Evolutionary conservation across 2,888 invertebrate genomes (phyloP), one percentile per base, ranked within the genome.

Genomic region (Fragum sueziense): DNA sequence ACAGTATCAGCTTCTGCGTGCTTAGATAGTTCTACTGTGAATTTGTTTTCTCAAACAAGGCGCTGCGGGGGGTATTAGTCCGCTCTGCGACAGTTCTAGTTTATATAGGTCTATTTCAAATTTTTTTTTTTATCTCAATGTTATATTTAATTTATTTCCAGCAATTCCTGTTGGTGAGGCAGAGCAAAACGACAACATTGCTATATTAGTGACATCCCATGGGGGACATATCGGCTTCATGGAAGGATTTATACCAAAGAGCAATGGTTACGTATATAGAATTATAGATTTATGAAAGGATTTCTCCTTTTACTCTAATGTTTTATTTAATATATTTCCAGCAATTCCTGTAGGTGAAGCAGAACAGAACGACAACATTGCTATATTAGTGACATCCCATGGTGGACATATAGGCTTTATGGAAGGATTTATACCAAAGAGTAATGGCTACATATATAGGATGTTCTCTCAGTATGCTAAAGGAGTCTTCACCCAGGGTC

Each of bases 401-500:
- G 94, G 94, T 7, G 94, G 94, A 57, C 94, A 94, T 88, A 93
- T 94, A 79, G 94, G 93, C 69, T 94, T 93, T 85, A 88, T 94
- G 88, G 93, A 93, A 76, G 92, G 93, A 0, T 70, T 92, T 2
- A 86, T 92, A 22, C 93, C 93, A 7, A 88, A 90, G 1, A 87
- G 91, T 47, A 75, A 86, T 6, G 89, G 86, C 34, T 92, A 90
- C 84, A 90, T 92, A 89, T 91, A 92, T 67, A 82, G 91, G 34
- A 83, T 92, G 70, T 92, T 89, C 74, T 82, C 86, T 6, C 90
- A 93, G 83, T 93, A 83, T 81, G 79, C 89, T 6, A 82, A 87
- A 31, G 91, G 91, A 22, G 83, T 92, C 0, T 92, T 92, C 76
- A 86, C 85, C 22, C 88, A 92, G 74, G 87, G 85, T 1, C 75